Evolutionary conservation across 2,797 vertebrate genomes (phyloP).

Genomic region (Philypnodon macrostomus): DNA sequence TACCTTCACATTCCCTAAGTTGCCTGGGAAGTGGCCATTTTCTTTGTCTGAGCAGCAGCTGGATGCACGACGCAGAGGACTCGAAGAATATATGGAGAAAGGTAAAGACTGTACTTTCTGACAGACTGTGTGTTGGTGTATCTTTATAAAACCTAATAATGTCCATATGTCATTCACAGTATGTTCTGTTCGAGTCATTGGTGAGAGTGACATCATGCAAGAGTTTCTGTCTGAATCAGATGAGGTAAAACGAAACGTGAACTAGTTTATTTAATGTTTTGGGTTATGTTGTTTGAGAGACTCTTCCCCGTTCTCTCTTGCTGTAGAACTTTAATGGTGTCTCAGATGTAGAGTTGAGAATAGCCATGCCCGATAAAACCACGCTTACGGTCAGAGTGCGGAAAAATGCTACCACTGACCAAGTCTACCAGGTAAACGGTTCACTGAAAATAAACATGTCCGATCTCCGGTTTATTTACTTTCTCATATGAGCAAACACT

Average conservation of each 20-base stretch:
- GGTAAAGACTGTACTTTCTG: conserved; percentile 44
- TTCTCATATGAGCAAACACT: too few relatives aligned
- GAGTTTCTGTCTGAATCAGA: conserved; percentile 97
- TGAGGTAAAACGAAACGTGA: conserved; percentile 82
- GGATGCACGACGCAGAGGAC: conserved; percentile 86
- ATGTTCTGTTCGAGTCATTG: conserved; percentile 93
- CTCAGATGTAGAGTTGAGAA: conserved; percentile 92
- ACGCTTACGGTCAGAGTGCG: conserved; percentile 88
- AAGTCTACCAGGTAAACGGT: conserved; percentile 92
- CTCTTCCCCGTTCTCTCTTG: too few relatives aligned
- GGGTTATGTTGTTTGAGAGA: too few relatives aligned
- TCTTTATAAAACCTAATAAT: background rate
- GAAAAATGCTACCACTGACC: conserved; percentile 96
- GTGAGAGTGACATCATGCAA: conserved; percentile 97
- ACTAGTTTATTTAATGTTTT: too few relatives aligned
- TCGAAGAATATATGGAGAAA: conserved; percentile 89
- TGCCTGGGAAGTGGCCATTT: conserved; percentile 97
- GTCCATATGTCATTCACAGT: conserved; percentile 69
- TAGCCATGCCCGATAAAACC: conserved; percentile 89
- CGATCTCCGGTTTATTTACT: too few relatives aligned
- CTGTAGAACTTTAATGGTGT: conserved; percentile 93
- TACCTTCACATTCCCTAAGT: conserved; percentile 90
- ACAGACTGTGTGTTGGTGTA: background rate
- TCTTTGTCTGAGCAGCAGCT: conserved; percentile 94
- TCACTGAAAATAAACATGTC: background rate